phyloP scores from a whole-genome alignment of 2,888 invertebrate species.

The Drosophila fungiperda region DNA sequence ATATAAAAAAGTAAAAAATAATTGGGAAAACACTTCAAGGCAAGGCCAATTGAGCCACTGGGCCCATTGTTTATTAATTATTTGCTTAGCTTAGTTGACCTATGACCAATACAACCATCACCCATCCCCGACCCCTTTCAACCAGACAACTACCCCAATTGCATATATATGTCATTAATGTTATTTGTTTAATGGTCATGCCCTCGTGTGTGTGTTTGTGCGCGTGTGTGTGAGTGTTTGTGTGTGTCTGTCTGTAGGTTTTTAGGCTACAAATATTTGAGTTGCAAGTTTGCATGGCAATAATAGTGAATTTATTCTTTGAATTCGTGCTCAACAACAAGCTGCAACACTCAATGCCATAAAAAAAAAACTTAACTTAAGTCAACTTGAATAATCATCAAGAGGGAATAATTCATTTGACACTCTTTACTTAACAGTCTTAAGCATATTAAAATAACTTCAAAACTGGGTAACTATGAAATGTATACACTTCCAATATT shows the following conservation, averaged over 20 bases:
- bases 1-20: not conserved
- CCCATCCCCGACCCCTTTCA: not conserved
- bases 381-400: conserved; percentile 18
- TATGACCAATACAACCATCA: conserved; percentile 6
- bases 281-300: conserved; percentile 40
- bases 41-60: conserved; percentile 60
- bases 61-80: conserved; percentile 69
- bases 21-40: conserved; percentile 52
- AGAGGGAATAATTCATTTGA: conserved; percentile 1
- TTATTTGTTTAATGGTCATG: conserved; percentile 35
- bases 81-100: conserved; percentile 56
- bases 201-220: not conserved
- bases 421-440: not conserved
- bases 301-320: conserved; percentile 24
- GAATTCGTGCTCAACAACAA: conserved; percentile 25
- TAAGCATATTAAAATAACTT: not conserved
- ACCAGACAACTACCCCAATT: not conserved
- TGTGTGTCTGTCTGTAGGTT: conserved; percentile 1
- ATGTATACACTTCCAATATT: not conserved
- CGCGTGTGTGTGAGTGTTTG: conserved; percentile 7
- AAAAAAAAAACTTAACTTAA: conserved; percentile 18
- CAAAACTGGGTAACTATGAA: not conserved
- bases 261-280: conserved; percentile 41
- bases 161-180: conserved; percentile 15
- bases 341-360: conserved; percentile 25